These are phyloP conservation scores for Orussus abietinus DNA, from an alignment of 1,140 invertebrate genomes.

Conservation along the genomic window DNA sequence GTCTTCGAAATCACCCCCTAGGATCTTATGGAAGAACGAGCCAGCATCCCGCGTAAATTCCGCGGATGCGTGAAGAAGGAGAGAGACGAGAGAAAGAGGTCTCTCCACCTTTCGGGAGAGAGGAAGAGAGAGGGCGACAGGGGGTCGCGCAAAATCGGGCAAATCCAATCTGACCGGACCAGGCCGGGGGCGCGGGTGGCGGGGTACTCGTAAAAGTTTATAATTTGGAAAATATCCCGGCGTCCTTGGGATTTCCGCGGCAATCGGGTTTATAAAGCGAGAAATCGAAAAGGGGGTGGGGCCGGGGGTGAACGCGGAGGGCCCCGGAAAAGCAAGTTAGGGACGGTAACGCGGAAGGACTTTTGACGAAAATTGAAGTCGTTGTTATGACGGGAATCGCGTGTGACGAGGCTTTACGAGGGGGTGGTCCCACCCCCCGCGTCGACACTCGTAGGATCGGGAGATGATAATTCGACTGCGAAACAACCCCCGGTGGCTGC, in stretches of 20 bases:
- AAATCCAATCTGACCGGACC: conserved; percentile 47
- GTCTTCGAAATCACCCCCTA: too few relatives aligned
- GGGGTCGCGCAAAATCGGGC: conserved; percentile 41
- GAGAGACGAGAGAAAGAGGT: too few relatives aligned
- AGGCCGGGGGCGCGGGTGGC: conserved; percentile 1
- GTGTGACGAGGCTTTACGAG: conserved; percentile 44
- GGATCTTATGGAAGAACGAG: too few relatives aligned
- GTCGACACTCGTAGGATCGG: conserved; percentile 4
- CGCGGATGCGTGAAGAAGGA: too few relatives aligned
- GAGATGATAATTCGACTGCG: conserved; percentile 14
- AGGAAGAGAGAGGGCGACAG: conserved; percentile 18
- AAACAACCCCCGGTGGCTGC: conserved; percentile 12
- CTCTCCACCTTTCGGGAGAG: conserved; percentile 3
- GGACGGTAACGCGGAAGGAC: conserved; percentile 43
- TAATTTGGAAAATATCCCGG: conserved; percentile 54
- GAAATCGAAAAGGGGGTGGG: conserved; percentile 42
- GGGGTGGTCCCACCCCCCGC: conserved; percentile 13
- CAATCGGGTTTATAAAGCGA: conserved; percentile 54
- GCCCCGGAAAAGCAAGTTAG: conserved; percentile 5
- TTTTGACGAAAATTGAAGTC: conserved; percentile 54
- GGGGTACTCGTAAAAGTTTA: conserved; percentile 53
- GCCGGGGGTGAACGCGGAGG: conserved; percentile 1
- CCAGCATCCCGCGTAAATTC: too few relatives aligned
- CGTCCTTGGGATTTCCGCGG: conserved; percentile 31
- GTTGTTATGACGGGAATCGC: conserved; percentile 52